These are phyloP conservation scores for Otocyon megalotis DNA, from an alignment of 2,113 vertebrate species.

Conservation along the genomic window DNA sequence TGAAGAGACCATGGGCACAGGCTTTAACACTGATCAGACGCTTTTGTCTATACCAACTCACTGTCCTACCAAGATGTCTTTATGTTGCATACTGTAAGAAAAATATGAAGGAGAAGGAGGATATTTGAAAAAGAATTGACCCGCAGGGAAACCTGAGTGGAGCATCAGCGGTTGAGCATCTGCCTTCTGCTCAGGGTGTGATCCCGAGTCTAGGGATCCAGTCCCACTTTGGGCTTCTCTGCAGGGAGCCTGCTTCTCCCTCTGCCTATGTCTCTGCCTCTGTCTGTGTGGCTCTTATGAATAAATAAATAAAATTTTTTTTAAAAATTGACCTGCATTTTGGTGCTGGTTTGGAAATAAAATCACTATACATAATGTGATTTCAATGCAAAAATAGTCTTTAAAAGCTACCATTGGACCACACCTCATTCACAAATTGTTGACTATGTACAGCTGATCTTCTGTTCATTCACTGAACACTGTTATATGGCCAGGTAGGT, in stretches of 20 bases:
- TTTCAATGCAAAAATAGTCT: neutral
- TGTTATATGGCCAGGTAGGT: neutral
- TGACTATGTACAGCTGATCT: neutral
- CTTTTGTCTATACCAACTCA: neutral
- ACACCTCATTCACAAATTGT: neutral
- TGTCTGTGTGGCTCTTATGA: too few species aligned
- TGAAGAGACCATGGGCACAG: neutral
- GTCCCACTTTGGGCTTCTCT: too few species aligned
- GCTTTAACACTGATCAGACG: neutral
- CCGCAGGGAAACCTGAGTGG: neutral
- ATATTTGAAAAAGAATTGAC: neutral
- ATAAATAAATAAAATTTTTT: too few species aligned
- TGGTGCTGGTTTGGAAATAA: neutral
- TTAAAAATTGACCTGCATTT: neutral
- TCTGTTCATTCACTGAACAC: accelerated
- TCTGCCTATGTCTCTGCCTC: too few species aligned
- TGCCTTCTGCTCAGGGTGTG: too few species aligned
- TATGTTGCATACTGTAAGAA: neutral
- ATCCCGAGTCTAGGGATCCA: too few species aligned
- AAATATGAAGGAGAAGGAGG: neutral
- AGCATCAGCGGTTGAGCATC: too few species aligned
- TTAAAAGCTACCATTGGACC: neutral
- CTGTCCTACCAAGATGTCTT: neutral
- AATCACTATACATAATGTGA: neutral
- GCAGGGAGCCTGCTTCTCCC: too few species aligned